Evolutionary conservation across 2,888 invertebrate genomes (phyloP), one percentile per base, ranked within the genome.

Genomic region (Acrobasis consociella): DNA sequence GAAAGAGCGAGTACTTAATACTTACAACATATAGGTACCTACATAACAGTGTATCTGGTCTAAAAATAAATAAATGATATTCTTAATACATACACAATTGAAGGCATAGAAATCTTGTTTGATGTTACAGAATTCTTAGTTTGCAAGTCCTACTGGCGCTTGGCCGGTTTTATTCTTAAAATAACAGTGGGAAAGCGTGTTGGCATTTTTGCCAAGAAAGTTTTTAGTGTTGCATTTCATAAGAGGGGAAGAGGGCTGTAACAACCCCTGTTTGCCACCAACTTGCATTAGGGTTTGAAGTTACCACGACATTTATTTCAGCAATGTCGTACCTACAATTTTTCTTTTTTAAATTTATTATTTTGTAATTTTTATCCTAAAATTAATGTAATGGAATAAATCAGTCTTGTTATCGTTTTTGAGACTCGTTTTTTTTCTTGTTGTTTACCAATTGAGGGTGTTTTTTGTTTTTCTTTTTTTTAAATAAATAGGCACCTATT

Each of bases 151-250:
- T 1, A 13, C 46, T n/a, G 46, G 5, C n/a, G 46, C 7, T 46
- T n/a, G n/a, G n/a, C 46, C n/a, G 22, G 9, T 11, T 52, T 31
- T 50, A 38, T 59, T 38, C 16, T 38, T 59, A 38, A 50, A 49
- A 38, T 50, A 39, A 22, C 50, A 42, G 9, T 17, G 11, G 51
- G 15, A 38, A 51, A 17, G 51, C 60, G n/a, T 9, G 17, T 39
- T 42, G 51, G 51, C 17, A 51, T 51, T 39, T 56, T 39, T 39
- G 51, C 60, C 51, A 60, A 60, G 51, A 51, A 60, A 60, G 51
- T 60, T 60, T 58, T 60, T 52, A 51, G 60, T 60, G 60, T 60
- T 50, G 51, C 42, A 60, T 60, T 60, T 51, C 60, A 42, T 50
- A 51, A 51, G 15, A 60, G 60, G 60, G 51, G 60, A 60, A 60